These are phyloP conservation scores for Drosophila setifemur DNA, from an alignment of 1,140 invertebrate species.

Conservation along the genomic window DNA sequence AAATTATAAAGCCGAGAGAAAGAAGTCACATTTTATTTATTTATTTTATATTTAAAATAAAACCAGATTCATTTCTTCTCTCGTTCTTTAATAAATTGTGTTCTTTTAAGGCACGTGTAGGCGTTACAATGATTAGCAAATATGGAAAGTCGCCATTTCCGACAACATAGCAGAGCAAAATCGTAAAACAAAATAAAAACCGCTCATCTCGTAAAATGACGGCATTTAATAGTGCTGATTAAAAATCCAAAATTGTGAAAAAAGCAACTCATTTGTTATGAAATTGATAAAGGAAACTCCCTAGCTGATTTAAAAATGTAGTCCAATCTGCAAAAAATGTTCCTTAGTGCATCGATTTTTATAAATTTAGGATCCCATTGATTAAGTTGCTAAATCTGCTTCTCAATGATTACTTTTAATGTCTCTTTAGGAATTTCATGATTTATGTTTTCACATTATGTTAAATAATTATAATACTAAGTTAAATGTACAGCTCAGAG, in stretches of 20 bases:
- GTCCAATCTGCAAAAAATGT: too few species aligned
- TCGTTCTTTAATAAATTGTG: neutral
- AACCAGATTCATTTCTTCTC: neutral
- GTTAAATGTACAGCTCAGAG: too few species aligned
- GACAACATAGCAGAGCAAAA: too few species aligned
- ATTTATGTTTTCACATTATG: too few species aligned
- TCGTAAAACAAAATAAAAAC: neutral
- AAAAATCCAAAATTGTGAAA: neutral
- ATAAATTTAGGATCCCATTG: too few species aligned
- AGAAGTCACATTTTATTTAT: neutral
- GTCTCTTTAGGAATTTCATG: too few species aligned
- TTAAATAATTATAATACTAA: too few species aligned
- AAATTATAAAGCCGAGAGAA: neutral
- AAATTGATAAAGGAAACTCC: constrained; percentile 9
- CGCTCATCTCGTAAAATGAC: too few species aligned
- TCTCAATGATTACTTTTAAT: too few species aligned
- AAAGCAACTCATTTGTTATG: neutral
- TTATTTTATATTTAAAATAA: constrained; percentile 8
- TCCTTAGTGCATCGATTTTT: too few species aligned
- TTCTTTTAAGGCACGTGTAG: constrained; percentile 13
- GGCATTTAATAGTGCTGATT: constrained; percentile 7
- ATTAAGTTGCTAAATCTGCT: too few species aligned
- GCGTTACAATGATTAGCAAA: constrained; percentile 60
- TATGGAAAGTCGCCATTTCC: constrained; percentile 8
- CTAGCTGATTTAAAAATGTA: neutral